phyloP scores from a whole-genome alignment of 53 echinoderm and acorn worm species.

The Holothuria scabra region DNA sequence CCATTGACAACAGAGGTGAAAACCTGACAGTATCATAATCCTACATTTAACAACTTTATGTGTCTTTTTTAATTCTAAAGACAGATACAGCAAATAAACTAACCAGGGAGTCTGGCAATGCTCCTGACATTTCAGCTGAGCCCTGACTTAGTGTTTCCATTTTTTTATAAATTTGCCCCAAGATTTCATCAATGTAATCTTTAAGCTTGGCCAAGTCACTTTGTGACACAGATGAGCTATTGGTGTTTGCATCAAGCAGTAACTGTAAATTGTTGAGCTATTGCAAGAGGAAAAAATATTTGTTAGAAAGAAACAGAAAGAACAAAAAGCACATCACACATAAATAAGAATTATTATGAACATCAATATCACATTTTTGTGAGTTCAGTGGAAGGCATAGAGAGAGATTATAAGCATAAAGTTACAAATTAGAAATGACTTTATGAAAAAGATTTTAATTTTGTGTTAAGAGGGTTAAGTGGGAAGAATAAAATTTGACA shows the following conservation, averaged over 20 bases:
- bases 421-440: no score
- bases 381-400: not conserved
- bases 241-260: not conserved
- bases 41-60: no score
- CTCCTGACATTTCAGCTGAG: not conserved
- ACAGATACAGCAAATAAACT: no score
- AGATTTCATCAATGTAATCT: slow-evolving; percentile 3
- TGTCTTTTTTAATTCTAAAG: no score
- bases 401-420: no score
- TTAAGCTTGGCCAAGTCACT: slow-evolving; percentile 9
- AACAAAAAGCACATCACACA: not conserved
- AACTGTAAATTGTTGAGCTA: not conserved
- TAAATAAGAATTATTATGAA: not conserved
- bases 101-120: no score
- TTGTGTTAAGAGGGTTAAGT: no score
- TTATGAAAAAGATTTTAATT: no score
- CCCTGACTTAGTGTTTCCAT: not conserved
- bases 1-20: no score
- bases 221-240: not conserved
- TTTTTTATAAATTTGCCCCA: not conserved
- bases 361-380: no score
- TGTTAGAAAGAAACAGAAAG: not conserved
- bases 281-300: not conserved
- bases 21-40: no score
- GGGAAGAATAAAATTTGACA: no score